phyloP scores from a whole-genome alignment of 2,113 vertebrate genomes.

The Pampusana beccarii region DNA sequence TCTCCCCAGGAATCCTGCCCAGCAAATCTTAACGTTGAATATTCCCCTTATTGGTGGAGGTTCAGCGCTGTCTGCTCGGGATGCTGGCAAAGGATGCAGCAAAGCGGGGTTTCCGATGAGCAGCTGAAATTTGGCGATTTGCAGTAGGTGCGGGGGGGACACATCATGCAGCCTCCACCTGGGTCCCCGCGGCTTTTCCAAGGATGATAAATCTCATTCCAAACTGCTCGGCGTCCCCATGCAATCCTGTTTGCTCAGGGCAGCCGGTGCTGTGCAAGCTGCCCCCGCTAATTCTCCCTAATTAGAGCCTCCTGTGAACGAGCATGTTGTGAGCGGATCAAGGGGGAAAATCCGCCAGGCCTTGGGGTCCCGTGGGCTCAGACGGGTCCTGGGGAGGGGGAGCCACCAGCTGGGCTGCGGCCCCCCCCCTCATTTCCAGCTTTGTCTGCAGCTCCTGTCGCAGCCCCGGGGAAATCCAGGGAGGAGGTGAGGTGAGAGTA shows the following conservation, averaged over 20 bases:
- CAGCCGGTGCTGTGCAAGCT: fast-evolving
- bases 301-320: neutral
- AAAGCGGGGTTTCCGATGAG: neutral
- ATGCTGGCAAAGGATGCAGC: fast-evolving
- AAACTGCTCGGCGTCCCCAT: fast-evolving
- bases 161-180: neutral
- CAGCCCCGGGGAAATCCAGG: neutral
- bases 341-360: neutral
- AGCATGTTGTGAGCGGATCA: slow-evolving; percentile 2
- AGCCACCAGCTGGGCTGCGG: neutral
- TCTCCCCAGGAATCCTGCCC: neutral
- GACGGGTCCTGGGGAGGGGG: neutral
- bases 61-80: too few relatives aligned
- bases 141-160: neutral
- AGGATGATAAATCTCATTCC: neutral
- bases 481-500: fast-evolving
- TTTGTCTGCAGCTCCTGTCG: neutral
- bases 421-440: neutral
- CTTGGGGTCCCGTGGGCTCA: neutral
- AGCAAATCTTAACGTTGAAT: neutral
- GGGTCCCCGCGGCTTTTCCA: too few relatives aligned
- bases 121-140: fast-evolving
- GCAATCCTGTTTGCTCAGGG: neutral
- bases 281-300: neutral
- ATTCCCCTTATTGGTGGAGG: fast-evolving